Base-by-base conservation (phyloP, 2,888 invertebrate genomes). In the Aleiodes testaceus region DNA sequence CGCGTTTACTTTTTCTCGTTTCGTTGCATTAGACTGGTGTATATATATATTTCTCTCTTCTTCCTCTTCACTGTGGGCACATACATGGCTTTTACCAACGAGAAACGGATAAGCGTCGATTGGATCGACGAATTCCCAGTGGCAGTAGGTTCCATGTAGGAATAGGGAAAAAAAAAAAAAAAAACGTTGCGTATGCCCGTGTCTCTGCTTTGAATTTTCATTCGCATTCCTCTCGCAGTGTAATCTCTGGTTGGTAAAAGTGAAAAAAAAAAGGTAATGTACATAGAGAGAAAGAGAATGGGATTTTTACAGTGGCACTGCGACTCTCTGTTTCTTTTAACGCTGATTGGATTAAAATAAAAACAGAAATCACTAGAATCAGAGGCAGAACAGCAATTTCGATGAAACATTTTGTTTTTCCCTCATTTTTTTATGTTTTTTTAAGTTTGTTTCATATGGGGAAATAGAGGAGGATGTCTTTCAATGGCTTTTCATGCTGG, bases 111-210 rank as follows among this genome's bases (percentile, higher is more conserved):
- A 77, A 75, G 73, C 76, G 77, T 74, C 77, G 76, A 76, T 77
- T 77, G 75, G 77, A 73, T 73, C 72, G 77, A 72, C 66, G 74
- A 76, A 76, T 76, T 75, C 77, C 77, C 75, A 74, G 72, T 70
- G 74, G 77, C 73, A 75, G 72, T 73, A 69, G 70, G 73, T 52
- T 42, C n/a, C 26, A 42, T 12, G 9, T n/a, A 12, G 16, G 14
- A 55, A 30, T n/a, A 1, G 18, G 16, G 42, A 59, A 59, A 59
- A 36, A 36, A 42, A 12, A 3, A 26, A 18, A 59, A 59, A 59
- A 36, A 36, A 42, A 12, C 1, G 14, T 4, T 14, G 59, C 36
- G 59, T 59, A 59, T 59, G 26, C 59, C 42, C 36, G 18, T 44
- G 22, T 69, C 59, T 68, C 30, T 47, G 36, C 44, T 44, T 22